Conservation (phyloP, 2,797 vertebrate species). For the Brachyrhaphis roseni region DNA sequence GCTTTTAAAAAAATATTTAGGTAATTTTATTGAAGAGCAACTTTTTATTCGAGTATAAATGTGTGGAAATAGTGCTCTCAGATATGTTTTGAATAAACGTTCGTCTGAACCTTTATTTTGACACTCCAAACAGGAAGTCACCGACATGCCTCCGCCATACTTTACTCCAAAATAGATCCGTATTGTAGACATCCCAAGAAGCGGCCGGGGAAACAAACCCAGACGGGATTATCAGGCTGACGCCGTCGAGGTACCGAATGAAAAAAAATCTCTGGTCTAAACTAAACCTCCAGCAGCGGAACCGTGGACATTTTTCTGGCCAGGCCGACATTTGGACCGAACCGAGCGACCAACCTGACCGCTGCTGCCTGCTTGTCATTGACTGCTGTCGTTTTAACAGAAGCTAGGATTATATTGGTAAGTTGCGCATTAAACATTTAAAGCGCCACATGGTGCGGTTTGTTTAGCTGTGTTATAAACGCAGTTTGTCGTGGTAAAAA, state of each 20-base stretch:
- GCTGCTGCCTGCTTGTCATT: background rate
- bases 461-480: background rate
- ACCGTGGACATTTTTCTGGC: background rate
- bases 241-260: conserved; percentile 2
- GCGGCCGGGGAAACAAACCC: conserved; percentile 28
- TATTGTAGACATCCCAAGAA: conserved; percentile 21
- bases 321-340: background rate
- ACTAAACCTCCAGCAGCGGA: background rate
- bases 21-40: background rate
- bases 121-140: conserved; percentile 6
- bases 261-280: background rate
- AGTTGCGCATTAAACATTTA: background rate
- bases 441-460: background rate
- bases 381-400: background rate
- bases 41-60: background rate
- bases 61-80: background rate
- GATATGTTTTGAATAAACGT: background rate
- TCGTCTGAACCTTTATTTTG: conserved; percentile 38
- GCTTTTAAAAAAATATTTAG: too few relatives aligned
- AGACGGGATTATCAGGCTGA: conserved; percentile 48
- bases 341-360: background rate
- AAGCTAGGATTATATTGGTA: background rate
- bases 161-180: conserved; percentile 21
- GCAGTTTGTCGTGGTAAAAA: background rate
- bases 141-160: accelerated